Base-by-base conservation (phyloP, 1,140 invertebrate genomes). In the Oedothorax gibbosus region DNA sequence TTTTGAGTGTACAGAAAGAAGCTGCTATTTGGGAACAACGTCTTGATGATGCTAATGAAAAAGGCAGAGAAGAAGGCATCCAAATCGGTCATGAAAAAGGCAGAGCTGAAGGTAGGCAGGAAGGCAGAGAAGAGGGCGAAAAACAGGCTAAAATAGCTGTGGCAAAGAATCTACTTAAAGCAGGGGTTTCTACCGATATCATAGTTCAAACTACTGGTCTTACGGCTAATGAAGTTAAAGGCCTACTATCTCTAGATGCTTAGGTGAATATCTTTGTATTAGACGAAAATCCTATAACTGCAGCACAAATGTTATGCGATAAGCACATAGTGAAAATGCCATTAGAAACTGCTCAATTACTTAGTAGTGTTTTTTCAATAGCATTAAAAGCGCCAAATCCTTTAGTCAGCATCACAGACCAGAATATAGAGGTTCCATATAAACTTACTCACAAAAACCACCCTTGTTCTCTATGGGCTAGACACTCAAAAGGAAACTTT, bases 111-210 rank as follows among this genome's bases (percentile, higher is more conserved):
- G 56, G 56, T 15, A 57, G 15, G 56, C 9, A 57, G 56, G 56
- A 57, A 57, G 56, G 56, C 56, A 57, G 8, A 8, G 15, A 57
- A 57, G 15, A 10, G 8, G 56, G 56, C 9, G 56, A 8, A 57
- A 15, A 57, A 57, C n/a, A n/a, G 56, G 56, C 14, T 75, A 75
- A 75, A 51, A 75, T 75, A 35, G 72, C n/a, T 57, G 72, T 75
- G 8, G 72, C 72, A 75, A 75, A 75, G 49, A 75, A 75, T 51
- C 56, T 60, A 75, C 72, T 75, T 60, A 75, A 75, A 66, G 65
- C 65, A 18, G 65, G 65, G 15, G 21, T 66, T 18, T 66, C 65
- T 66, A 21, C 21, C 21, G 65, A 66, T 21, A 18, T 66, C 10
- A n/a, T 66, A 66, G 65, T 21, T 66, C 15, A 66, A 68, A 21